Percentiles rank a stretch among this genome's conserved stretches.
These are phyloP conservation scores for Ondatra zibethicus DNA, from an alignment of 2,113 vertebrate species.

Conservation along the genomic window DNA sequence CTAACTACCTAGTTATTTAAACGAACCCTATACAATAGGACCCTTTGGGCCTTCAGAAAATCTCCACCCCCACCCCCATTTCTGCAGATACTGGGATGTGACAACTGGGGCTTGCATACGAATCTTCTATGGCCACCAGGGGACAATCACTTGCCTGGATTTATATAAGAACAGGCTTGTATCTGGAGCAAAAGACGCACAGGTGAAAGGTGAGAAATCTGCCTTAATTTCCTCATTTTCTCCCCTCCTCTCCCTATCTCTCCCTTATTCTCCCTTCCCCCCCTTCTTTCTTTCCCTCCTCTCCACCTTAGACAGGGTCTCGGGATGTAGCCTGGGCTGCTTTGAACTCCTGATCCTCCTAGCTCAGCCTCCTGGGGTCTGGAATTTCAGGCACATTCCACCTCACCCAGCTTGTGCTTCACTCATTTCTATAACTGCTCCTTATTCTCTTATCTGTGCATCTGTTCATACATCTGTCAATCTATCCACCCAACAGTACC, in stretches of 20 bases:
- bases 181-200: constrained; percentile 92
- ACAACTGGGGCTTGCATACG: constrained; percentile 86
- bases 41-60: not conserved
- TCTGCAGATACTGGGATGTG: constrained; percentile 92
- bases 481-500: no score
- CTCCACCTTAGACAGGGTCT: not conserved
- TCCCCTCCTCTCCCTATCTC: not conserved
- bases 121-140: constrained; percentile 88
- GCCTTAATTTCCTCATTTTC: not conserved
- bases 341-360: not conserved
- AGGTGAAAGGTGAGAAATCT: constrained; percentile 91
- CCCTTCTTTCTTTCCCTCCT: not conserved
- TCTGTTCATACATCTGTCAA: not conserved
- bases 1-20: not conserved
- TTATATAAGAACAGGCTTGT: constrained; percentile 85
- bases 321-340: no score
- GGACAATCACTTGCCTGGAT: constrained; percentile 90
- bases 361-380: not conserved
- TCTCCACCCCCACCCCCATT: not conserved
- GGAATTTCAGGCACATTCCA: not conserved
- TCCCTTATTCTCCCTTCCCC: no score
- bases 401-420: not conserved
- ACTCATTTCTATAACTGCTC: not conserved
- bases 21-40: not conserved
- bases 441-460: not conserved